Evolutionary conservation across 2,113 vertebrate species (phyloP).

Genomic region (Oxyruncus cristatus): DNA sequence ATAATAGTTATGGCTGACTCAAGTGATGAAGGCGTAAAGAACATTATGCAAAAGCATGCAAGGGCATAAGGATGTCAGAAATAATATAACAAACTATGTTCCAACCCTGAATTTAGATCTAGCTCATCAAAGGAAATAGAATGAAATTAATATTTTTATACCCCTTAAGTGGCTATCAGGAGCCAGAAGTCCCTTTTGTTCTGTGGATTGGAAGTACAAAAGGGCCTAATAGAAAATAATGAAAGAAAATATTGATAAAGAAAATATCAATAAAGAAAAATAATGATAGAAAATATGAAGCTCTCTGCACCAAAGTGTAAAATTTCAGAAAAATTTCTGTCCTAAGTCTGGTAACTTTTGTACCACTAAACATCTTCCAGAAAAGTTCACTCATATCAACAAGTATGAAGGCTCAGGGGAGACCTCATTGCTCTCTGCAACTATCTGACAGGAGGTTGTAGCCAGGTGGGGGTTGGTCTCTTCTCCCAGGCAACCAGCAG

Average conservation of each 20-base stretch:
- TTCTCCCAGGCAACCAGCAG: no score
- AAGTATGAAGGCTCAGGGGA: no score
- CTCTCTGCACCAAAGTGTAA: not conserved
- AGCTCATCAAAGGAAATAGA: not conserved
- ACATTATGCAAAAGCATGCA: not conserved
- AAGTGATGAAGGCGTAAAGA: not conserved
- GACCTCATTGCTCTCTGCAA: no score
- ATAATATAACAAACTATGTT: not conserved
- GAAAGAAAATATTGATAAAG: no score
- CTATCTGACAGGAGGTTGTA: no score
- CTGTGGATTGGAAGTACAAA: not conserved
- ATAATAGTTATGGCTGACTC: not conserved
- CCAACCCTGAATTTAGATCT: not conserved
- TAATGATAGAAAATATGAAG: no score
- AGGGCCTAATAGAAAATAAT: not conserved
- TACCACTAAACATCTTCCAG: not conserved
- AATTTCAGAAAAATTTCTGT: not conserved
- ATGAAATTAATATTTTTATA: not conserved
- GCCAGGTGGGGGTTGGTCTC: no score
- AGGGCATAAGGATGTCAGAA: not conserved
- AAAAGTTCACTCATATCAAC: not conserved
- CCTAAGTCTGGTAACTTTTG: not conserved
- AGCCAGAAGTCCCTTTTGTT: not conserved
- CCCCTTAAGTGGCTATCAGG: not conserved
- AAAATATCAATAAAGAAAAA: no score